phyloP scores from a whole-genome alignment of 2,113 vertebrate genomes.

The Menura novaehollandiae region DNA sequence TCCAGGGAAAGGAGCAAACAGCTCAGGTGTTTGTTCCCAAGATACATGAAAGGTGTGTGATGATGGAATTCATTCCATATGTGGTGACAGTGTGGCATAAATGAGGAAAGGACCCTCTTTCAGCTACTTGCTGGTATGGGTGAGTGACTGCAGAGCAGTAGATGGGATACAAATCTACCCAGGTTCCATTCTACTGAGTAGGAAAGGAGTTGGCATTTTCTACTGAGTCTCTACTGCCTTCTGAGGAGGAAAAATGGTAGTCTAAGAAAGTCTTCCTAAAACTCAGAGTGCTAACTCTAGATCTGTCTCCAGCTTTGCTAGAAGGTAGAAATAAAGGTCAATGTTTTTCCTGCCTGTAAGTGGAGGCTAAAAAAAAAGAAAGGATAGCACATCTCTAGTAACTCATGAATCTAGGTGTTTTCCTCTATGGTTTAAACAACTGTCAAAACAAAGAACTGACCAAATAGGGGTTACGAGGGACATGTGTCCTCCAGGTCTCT shows the following conservation, averaged over 20 bases:
- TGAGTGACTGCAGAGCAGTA: neutral
- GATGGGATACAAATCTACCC: neutral
- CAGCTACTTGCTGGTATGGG: neutral
- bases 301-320: neutral
- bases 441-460: neutral
- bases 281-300: neutral
- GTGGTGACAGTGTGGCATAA: rapidly evolving
- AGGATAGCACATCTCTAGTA: neutral
- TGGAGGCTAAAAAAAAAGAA: neutral
- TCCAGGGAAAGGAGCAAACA: neutral
- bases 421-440: neutral
- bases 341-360: neutral
- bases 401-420: neutral
- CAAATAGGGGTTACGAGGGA: neutral
- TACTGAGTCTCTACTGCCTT: neutral
- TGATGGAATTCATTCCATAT: neutral
- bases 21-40: neutral
- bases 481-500: neutral
- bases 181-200: neutral
- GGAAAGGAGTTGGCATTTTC: neutral
- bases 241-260: rapidly evolving
- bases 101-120: neutral
- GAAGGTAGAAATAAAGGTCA: neutral
- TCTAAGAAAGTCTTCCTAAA: neutral
- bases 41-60: neutral